These are phyloP conservation scores for Paragorgia papillata DNA, from an alignment of 92 coral and sea anemone genomes.

Conservation along the genomic window DNA sequence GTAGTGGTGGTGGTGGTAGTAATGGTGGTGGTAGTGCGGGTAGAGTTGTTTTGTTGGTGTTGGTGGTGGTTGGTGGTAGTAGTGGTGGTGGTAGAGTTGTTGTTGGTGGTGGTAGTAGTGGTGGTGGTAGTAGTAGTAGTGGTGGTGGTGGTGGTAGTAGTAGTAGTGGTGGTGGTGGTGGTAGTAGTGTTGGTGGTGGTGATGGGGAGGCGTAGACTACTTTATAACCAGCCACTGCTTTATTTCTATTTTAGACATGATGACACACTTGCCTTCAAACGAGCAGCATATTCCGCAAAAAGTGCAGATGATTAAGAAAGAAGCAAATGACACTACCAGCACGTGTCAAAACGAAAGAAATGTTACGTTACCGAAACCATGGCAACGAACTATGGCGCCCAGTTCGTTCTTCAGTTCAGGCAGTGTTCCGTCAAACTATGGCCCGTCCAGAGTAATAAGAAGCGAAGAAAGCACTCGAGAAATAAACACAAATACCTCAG, in stretches of 20 bases:
- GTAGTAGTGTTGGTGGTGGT: too few species aligned
- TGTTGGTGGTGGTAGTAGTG: too few species aligned
- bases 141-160: too few species aligned
- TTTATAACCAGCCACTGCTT: too few species aligned
- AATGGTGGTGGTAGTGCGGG: too few species aligned
- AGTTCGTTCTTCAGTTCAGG: not conserved
- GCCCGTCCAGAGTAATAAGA: not conserved
- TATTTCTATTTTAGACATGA: not conserved
- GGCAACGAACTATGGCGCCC: not conserved
- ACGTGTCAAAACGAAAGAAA: not conserved
- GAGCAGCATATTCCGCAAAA: not conserved
- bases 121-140: too few species aligned
- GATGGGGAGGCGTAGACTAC: too few species aligned
- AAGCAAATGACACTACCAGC: not conserved
- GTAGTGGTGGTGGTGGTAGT: too few species aligned
- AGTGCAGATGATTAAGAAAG: not conserved
- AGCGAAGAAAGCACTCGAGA: not conserved
- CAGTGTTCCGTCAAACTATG: not conserved
- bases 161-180: too few species aligned
- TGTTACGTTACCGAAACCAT: not conserved
- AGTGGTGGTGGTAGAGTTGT: too few species aligned
- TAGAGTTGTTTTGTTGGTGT: too few species aligned
- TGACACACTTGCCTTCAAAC: not conserved
- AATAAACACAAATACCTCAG: not conserved
- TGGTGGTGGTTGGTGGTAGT: too few species aligned